Conservation (phyloP, 2,888 invertebrate genomes). For the Thymelicus lineola region DNA sequence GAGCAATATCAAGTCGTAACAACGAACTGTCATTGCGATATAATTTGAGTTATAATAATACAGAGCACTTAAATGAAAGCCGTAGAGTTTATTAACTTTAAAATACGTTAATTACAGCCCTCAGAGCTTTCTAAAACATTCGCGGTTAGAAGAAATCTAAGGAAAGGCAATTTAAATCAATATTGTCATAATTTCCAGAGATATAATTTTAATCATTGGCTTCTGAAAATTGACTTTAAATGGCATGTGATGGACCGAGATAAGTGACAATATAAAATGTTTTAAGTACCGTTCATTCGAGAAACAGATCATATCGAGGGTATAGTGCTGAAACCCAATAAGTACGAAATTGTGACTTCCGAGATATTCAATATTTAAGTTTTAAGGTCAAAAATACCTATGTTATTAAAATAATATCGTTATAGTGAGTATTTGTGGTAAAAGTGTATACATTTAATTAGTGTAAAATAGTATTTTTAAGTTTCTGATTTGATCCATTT, state of each 20-base stretch:
- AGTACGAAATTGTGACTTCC: no score
- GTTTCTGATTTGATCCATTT: no score
- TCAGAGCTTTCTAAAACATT: slow-evolving; percentile 12
- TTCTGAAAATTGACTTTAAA: slow-evolving; percentile 18
- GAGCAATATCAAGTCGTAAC: neutral
- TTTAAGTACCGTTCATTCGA: neutral
- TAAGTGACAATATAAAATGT: neutral
- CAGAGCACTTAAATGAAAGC: neutral
- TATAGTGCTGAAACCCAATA: no score
- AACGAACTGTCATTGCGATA: slow-evolving; percentile 1
- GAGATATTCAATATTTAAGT: no score
- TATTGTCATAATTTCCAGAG: slow-evolving; percentile 9
- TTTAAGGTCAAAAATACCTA: no score
- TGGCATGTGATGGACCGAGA: slow-evolving; percentile 5
- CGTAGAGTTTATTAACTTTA: slow-evolving; percentile 19
- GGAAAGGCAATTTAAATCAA: slow-evolving; percentile 8
- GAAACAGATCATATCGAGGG: neutral
- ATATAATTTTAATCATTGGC: slow-evolving; percentile 10
- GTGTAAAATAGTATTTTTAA: no score
- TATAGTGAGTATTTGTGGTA: no score
- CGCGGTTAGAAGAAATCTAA: slow-evolving; percentile 1
- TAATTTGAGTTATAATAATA: slow-evolving; percentile 13
- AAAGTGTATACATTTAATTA: no score
- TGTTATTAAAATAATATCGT: no score
- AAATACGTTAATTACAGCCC: slow-evolving; percentile 13